Evolutionary conservation across 2,888 invertebrate species (phyloP).

Genomic region (Xylocampa areola): DNA sequence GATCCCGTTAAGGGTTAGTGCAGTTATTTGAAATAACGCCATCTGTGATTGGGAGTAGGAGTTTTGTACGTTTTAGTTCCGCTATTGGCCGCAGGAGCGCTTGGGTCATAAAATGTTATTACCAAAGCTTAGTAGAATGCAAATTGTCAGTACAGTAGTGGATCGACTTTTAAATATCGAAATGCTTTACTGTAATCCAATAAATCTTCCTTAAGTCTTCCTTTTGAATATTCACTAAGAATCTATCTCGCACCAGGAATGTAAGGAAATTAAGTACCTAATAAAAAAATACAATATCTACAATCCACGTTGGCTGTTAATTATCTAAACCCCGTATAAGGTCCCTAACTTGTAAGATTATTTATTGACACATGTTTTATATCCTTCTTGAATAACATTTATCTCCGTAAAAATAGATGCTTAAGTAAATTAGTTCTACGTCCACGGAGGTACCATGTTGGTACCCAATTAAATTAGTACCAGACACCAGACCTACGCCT

Average conservation of each 20-base stretch:
- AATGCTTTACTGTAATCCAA: conserved; percentile 17
- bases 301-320: neutral
- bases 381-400: too few relatives aligned
- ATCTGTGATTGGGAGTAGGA: conserved; percentile 70
- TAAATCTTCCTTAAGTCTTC: conserved; percentile 8
- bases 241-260: conserved; percentile 24
- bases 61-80: conserved; percentile 72
- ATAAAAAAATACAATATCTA: too few relatives aligned
- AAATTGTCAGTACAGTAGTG: conserved; percentile 45
- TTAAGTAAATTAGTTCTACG: too few relatives aligned
- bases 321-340: neutral
- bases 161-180: conserved; percentile 36
- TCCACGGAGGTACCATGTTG: too few relatives aligned
- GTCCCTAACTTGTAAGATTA: too few relatives aligned
- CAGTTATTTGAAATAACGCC: conserved; percentile 70
- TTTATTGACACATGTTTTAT: too few relatives aligned
- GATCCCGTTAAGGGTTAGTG: conserved; percentile 60
- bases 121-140: conserved; percentile 57
- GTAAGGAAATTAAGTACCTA: too few relatives aligned
- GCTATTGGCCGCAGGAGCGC: conserved; percentile 65
- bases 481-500: too few relatives aligned
- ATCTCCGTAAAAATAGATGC: too few relatives aligned
- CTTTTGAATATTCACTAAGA: conserved; percentile 33
- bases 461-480: too few relatives aligned
- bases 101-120: conserved; percentile 65